Evolutionary conservation across 2,888 invertebrate genomes (phyloP).

Genomic region (Venusia cambrica): DNA sequence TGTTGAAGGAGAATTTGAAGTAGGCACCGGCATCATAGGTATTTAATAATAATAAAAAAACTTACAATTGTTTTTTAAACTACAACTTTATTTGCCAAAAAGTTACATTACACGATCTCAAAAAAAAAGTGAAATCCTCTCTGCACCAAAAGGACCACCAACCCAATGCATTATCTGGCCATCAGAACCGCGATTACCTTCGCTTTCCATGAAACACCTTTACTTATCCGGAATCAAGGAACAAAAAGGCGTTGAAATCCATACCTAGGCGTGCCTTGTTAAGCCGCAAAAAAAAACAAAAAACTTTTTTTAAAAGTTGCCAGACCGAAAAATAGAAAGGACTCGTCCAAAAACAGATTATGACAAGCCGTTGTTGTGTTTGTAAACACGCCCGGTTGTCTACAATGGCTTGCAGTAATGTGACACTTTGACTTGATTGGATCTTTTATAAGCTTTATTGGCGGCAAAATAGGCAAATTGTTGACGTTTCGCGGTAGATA

Average conservation of each 20-base stretch:
- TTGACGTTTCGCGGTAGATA: conserved; percentile 61
- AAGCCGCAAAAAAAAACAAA: conserved; percentile 61
- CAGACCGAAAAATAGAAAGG: conserved; percentile 70
- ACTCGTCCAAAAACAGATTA: conserved; percentile 76
- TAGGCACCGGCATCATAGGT: too few species aligned
- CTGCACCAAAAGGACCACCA: conserved; percentile 63
- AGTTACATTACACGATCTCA: too few species aligned
- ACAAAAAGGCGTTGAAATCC: conserved; percentile 78
- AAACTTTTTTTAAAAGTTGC: conserved; percentile 58
- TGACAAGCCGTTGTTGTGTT: conserved; percentile 79
- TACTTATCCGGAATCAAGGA: conserved; percentile 61
- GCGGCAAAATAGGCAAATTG: conserved; percentile 70
- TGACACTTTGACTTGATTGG: conserved; percentile 75
- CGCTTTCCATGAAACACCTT: conserved; percentile 67
- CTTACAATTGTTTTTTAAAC: too few species aligned
- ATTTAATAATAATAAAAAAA: too few species aligned
- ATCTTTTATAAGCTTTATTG: conserved; percentile 61
- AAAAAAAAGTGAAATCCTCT: conserved; percentile 63
- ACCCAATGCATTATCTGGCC: conserved; percentile 54
- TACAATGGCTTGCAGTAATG: conserved; percentile 68
- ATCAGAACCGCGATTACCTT: conserved; percentile 57
- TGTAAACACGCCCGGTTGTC: conserved; percentile 66
- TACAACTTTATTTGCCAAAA: too few species aligned
- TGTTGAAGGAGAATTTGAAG: too few species aligned
- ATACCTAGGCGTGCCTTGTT: conserved; percentile 68